Evolutionary conservation across 2,113 vertebrate genomes (phyloP).

Genomic region (Cavia aperea): DNA sequence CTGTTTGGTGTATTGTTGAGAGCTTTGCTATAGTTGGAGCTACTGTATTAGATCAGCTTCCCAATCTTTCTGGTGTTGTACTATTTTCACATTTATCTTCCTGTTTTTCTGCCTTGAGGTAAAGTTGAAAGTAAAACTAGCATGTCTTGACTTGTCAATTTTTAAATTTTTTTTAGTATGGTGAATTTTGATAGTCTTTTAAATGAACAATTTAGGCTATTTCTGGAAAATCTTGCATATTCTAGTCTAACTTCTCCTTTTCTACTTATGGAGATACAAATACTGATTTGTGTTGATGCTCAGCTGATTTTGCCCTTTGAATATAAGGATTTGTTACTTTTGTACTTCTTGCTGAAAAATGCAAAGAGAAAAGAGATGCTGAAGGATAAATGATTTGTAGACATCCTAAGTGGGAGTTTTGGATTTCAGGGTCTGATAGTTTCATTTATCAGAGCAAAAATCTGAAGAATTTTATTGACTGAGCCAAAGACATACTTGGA

Average conservation of each 20-base stretch:
- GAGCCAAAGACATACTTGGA: neutral
- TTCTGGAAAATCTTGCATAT: neutral
- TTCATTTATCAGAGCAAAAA: conserved; percentile 4
- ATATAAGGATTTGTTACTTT: neutral
- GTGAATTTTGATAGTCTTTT: neutral
- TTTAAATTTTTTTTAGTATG: neutral
- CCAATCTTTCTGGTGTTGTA: fast-evolving
- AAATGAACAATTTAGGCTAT: neutral
- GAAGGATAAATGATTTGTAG: neutral
- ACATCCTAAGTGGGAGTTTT: neutral
- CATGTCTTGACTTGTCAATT: neutral
- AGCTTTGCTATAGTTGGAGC: neutral
- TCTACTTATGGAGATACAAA: neutral
- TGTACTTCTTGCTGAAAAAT: neutral
- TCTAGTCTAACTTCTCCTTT: neutral
- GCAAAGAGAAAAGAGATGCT: neutral
- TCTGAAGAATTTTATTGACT: neutral
- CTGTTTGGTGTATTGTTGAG: neutral
- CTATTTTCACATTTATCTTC: neutral
- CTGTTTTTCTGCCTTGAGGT: neutral
- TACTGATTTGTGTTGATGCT: neutral
- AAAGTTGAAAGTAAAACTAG: neutral
- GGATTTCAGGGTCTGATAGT: neutral
- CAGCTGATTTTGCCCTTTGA: neutral
- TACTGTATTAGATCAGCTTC: neutral